These are phyloP conservation scores for Rhipidura dahli DNA, from an alignment of 2,113 vertebrate genomes.

Conservation along the genomic window DNA sequence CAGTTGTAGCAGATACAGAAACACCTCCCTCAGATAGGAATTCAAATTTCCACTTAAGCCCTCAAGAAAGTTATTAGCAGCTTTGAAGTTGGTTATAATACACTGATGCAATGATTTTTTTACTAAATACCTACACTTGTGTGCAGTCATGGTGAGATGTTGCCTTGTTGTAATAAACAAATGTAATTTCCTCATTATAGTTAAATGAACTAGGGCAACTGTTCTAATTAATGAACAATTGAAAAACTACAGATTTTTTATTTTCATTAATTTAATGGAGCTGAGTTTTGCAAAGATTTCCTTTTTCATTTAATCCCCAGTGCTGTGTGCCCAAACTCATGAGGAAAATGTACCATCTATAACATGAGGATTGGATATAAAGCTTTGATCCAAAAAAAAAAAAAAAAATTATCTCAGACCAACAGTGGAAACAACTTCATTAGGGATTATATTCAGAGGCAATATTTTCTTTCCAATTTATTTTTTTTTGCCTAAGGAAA, in stretches of 20 bases:
- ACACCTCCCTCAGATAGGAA: too few species aligned
- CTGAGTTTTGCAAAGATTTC: not conserved
- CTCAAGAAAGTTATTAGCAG: not conserved
- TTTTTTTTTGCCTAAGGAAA: not conserved
- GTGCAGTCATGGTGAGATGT: not conserved
- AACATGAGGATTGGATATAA: not conserved
- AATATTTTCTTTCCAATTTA: not conserved
- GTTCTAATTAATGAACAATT: not conserved
- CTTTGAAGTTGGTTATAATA: not conserved
- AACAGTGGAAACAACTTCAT: not conserved
- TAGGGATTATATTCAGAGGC: not conserved
- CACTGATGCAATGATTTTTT: not conserved
- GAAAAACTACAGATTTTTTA: not conserved
- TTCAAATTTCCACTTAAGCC: not conserved
- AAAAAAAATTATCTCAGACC: rapidly evolving
- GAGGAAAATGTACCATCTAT: not conserved
- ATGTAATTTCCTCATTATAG: not conserved
- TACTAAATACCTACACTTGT: rapidly evolving
- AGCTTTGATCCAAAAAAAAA: not conserved
- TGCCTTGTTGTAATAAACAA: not conserved
- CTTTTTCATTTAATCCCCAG: not conserved
- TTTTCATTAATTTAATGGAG: rapidly evolving
- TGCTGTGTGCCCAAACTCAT: not conserved
- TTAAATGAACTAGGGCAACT: not conserved
- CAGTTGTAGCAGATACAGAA: not conserved